phyloP scores from a whole-genome alignment of 2,113 vertebrate species.

The Mus spicilegus region DNA sequence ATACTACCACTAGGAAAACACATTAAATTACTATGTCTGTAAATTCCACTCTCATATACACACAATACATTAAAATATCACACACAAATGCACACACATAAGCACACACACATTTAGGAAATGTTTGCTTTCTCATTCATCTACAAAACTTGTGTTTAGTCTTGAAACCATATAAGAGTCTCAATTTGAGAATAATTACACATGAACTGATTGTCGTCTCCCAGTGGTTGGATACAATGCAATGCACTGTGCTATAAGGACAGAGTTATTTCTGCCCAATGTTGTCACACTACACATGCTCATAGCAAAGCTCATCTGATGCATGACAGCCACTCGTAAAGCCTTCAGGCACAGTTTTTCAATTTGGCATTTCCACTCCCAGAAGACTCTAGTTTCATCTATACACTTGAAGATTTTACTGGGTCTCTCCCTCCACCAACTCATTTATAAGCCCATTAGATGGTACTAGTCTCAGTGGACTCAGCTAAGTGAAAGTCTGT shows the following conservation, averaged over 20 bases:
- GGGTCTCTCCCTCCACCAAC: conserved; percentile 49
- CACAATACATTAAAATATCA: background rate
- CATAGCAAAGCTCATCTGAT: background rate
- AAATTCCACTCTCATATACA: background rate
- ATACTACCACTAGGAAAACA: background rate
- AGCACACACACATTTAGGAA: background rate
- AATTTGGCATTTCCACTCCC: conserved; percentile 70
- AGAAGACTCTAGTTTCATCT: conserved; percentile 63
- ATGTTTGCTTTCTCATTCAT: background rate
- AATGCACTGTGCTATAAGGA: background rate
- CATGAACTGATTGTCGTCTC: background rate
- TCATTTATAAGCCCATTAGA: conserved; percentile 68
- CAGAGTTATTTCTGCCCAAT: background rate
- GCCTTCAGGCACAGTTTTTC: conserved; percentile 71
- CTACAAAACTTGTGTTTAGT: background rate
- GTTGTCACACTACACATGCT: conserved; percentile 11
- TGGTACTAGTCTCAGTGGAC: conserved; percentile 31
- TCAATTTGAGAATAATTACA: background rate
- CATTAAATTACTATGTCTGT: background rate
- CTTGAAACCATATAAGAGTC: background rate
- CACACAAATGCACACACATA: background rate
- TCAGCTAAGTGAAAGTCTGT: conserved; percentile 46
- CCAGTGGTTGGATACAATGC: background rate
- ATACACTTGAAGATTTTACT: conserved; percentile 65
- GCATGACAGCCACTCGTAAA: conserved; percentile 27